These are phyloP conservation scores for Nomada fabriciana DNA, from an alignment of 2,888 invertebrate species.

Conservation along the genomic window DNA sequence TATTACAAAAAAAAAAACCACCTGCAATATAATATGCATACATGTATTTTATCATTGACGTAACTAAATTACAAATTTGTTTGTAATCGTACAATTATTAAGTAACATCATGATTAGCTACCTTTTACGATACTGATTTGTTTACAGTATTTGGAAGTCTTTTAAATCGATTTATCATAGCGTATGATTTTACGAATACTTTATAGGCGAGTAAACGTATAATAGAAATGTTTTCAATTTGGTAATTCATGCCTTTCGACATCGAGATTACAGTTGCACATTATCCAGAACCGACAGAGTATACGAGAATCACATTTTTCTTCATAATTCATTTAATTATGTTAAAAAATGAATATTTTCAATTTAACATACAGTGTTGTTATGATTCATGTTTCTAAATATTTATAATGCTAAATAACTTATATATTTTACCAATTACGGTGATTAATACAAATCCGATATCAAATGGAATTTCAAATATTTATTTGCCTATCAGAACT, in stretches of 20 bases:
- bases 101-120: slow-evolving; percentile 55
- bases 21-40: slow-evolving; percentile 50
- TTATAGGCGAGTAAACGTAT: slow-evolving; percentile 6
- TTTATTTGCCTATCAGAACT: slow-evolving; percentile 33
- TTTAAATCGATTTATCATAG: slow-evolving; percentile 15
- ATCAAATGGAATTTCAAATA: slow-evolving; percentile 42
- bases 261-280: slow-evolving; percentile 11
- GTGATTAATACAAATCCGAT: slow-evolving; percentile 39
- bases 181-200: slow-evolving; percentile 17
- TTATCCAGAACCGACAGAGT: slow-evolving; percentile 10
- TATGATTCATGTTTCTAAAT: slow-evolving; percentile 35
- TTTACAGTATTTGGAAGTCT: slow-evolving; percentile 34
- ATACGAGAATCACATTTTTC: slow-evolving; percentile 21
- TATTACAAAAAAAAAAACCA: slow-evolving; percentile 38
- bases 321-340: slow-evolving; percentile 30
- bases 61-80: slow-evolving; percentile 40
- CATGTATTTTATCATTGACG: slow-evolving; percentile 35
- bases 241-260: slow-evolving; percentile 11
- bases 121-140: slow-evolving; percentile 54
- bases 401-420: slow-evolving; percentile 42
- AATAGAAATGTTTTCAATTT: slow-evolving; percentile 12
- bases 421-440: slow-evolving; percentile 29
- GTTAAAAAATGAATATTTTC: slow-evolving; percentile 35
- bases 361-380: slow-evolving; percentile 44
- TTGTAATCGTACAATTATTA: slow-evolving; percentile 41